Evolutionary conservation across 1,140 invertebrate species (phyloP).

Genomic region (Sycophila sp.): DNA sequence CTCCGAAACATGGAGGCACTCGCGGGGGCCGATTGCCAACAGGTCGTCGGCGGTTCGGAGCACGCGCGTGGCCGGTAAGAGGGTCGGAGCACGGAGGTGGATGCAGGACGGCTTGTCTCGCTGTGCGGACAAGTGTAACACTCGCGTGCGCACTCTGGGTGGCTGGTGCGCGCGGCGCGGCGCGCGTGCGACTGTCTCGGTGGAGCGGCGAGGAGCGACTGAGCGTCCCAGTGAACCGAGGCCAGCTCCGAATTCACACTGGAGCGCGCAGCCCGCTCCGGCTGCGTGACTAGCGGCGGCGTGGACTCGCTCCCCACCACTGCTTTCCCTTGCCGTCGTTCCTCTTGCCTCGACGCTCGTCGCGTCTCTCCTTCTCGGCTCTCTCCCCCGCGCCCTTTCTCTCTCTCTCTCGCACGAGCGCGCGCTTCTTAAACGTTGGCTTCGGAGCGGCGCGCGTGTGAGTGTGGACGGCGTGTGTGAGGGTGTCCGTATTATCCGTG

Average conservation of each 20-base stretch:
- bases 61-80: background rate
- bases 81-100: background rate
- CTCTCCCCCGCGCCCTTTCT: background rate
- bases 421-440: no score
- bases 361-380: background rate
- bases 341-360: no score
- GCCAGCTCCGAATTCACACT: conserved; percentile 26
- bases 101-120: background rate
- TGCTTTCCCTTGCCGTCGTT: conserved; percentile 23
- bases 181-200: conserved; percentile 14
- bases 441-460: no score
- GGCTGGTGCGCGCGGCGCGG: background rate
- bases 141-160: background rate
- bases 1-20: background rate
- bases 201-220: conserved; percentile 45
- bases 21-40: no score
- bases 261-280: conserved; percentile 43
- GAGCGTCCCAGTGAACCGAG: conserved; percentile 19
- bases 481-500: no score
- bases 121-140: background rate
- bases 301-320: conserved; percentile 41
- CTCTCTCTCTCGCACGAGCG: background rate
- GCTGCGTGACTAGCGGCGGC: conserved; percentile 49
- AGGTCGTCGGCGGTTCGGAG: background rate
- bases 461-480: no score